Evolutionary conservation across 1,140 invertebrate genomes (phyloP).

Genomic region (Drosophila orosa): DNA sequence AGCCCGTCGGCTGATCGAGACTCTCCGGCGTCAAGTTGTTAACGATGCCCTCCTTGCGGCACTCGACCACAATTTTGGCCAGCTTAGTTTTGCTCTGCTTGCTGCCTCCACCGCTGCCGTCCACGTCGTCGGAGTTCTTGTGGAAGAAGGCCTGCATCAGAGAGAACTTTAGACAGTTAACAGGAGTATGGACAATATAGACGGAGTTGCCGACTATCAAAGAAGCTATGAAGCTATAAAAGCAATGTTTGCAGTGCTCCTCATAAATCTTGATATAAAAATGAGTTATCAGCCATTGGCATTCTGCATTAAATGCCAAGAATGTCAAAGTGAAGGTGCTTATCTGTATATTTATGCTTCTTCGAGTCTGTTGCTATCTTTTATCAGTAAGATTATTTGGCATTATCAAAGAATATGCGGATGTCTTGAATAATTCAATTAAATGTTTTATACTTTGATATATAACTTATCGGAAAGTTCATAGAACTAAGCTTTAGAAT

Average conservation of each 20-base stretch:
- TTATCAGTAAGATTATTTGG: conserved; percentile 13
- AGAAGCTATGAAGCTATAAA: too few relatives aligned
- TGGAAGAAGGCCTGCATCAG: conserved; percentile 89
- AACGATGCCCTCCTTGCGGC: conserved; percentile 96
- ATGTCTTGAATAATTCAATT: not conserved
- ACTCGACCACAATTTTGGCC: conserved; percentile 96
- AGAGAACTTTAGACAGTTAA: conserved; percentile 75
- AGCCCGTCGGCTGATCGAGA: conserved; percentile 90
- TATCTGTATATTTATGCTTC: conserved; percentile 13
- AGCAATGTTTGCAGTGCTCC: not conserved
- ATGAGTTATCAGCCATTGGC: conserved; percentile 1
- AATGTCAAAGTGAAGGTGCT: conserved; percentile 17
- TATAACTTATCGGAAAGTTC: not conserved
- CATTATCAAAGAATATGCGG: conserved; percentile 2
- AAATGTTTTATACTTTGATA: not conserved
- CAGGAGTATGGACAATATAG: conserved; percentile 26
- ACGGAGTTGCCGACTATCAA: conserved; percentile 26
- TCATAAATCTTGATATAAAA: conserved; percentile 8
- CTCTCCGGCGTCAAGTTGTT: conserved; percentile 96
- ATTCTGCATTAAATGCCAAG: conserved; percentile 14
- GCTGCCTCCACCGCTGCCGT: conserved; percentile 88
- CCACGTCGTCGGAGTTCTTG: conserved; percentile 95
- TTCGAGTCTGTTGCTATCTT: conserved; percentile 1
- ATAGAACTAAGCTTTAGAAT: not conserved
- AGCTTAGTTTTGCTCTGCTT: conserved; percentile 93